A percentile compares a stretch with the other conserved stretches of the same genome.
phyloP scores from a whole-genome alignment of 92 coral and sea anemone species.

The Micromussa lordhowensis region DNA sequence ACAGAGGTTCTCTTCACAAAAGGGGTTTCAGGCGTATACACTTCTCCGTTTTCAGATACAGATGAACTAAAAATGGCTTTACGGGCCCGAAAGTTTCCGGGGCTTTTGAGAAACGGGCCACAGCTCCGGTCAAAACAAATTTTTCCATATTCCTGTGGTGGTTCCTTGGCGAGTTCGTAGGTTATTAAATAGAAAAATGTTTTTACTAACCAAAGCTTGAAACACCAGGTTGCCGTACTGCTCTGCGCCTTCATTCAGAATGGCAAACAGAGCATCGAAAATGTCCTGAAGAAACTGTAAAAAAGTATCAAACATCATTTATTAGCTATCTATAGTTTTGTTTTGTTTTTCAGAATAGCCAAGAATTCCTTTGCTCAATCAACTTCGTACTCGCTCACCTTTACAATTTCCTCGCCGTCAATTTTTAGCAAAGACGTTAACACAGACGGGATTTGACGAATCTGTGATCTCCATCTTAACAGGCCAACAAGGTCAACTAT shows the following conservation, averaged over 20 bases:
- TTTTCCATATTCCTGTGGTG: too few relatives aligned
- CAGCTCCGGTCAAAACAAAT: too few relatives aligned
- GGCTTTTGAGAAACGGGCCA: too few relatives aligned
- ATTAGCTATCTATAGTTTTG: background rate
- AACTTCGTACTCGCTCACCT: conserved; percentile 44
- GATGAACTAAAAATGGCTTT: too few relatives aligned
- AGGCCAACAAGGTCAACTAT: conserved; percentile 95
- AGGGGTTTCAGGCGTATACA: too few relatives aligned
- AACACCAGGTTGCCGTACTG: conserved; percentile 90
- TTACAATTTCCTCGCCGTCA: conserved; percentile 96
- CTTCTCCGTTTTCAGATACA: too few relatives aligned
- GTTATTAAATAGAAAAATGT: background rate
- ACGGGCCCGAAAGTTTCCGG: too few relatives aligned
- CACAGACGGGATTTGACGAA: conserved; percentile 75
- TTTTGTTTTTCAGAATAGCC: background rate
- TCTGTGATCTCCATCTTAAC: conserved; percentile 89
- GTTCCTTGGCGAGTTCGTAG: too few relatives aligned
- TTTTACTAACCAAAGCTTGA: conserved; percentile 86
- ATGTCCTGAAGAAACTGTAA: conserved; percentile 97
- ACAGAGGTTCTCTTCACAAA: too few relatives aligned
- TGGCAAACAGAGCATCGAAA: conserved; percentile 94
- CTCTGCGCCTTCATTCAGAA: conserved; percentile 87
- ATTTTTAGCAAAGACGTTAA: conserved; percentile 82
- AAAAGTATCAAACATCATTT: conserved; percentile 5
- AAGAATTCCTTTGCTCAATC: background rate